A percentile compares a stretch with the other conserved stretches of the same genome.
Conservation (phyloP, 1,140 invertebrate species). For the Bombus waltoni region DNA sequence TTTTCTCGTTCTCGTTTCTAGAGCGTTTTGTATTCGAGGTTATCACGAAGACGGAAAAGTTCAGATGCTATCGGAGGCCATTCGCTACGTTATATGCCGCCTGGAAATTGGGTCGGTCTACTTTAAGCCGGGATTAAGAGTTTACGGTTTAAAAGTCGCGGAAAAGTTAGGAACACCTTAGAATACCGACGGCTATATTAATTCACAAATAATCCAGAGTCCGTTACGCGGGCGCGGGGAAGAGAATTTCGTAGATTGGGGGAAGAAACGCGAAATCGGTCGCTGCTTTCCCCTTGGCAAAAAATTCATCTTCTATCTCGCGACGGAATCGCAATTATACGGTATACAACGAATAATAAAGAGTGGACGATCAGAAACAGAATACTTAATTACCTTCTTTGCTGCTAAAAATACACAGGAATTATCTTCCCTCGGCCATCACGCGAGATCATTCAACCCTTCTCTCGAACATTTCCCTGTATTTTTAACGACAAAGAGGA, state of each 20-base stretch:
- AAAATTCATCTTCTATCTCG: conserved; percentile 25
- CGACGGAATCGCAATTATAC: conserved; percentile 28
- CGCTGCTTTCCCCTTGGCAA: background rate
- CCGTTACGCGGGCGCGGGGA: background rate
- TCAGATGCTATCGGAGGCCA: background rate
- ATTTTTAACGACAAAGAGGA: conserved; percentile 19
- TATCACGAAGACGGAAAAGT: conserved; percentile 2
- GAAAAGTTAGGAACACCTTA: background rate
- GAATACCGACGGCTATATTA: conserved; percentile 6
- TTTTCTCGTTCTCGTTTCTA: background rate
- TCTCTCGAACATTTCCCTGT: background rate
- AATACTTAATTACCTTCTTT: conserved; percentile 35
- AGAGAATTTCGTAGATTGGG: background rate
- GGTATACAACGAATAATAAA: conserved; percentile 19
- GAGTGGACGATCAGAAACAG: conserved; percentile 9
- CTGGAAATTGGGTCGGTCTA: conserved; percentile 18
- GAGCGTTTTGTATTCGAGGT: background rate
- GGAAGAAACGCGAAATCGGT: background rate
- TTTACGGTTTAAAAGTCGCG: conserved; percentile 17
- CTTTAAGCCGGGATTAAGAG: conserved; percentile 20
- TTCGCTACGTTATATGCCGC: background rate
- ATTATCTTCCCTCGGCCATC: background rate
- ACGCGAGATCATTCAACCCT: background rate
- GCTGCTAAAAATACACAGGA: conserved; percentile 23
- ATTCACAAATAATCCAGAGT: conserved; percentile 26